Evolutionary conservation across 2,113 vertebrate species (phyloP).

Genomic region (Oceanodroma tethys): DNA sequence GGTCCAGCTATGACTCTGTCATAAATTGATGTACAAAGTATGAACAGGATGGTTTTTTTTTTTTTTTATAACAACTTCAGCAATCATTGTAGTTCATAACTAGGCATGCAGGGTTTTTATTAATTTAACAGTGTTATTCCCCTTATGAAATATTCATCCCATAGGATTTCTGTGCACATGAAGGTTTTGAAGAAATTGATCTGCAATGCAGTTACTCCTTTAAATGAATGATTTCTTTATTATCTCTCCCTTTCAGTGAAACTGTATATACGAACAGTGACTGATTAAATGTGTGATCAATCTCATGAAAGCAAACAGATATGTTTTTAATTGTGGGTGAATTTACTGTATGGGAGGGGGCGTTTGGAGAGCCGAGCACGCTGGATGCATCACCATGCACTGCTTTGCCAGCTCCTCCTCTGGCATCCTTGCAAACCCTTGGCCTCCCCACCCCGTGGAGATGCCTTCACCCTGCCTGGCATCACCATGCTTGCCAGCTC

Average conservation of each 20-base stretch:
- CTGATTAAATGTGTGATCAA: conserved; percentile 47
- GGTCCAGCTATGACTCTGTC: conserved; percentile 53
- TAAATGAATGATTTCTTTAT: conserved; percentile 69
- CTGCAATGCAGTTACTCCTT: conserved; percentile 70
- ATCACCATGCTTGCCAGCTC: neutral
- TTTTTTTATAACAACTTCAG: conserved; percentile 46
- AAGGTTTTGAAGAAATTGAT: conserved; percentile 70
- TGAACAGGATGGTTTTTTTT: conserved; percentile 60
- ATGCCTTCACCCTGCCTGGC: neutral
- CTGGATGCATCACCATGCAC: neutral
- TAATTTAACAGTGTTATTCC: conserved; percentile 73
- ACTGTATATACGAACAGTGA: neutral
- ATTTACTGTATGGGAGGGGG: neutral
- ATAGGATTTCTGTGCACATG: conserved; percentile 66
- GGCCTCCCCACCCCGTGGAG: neutral
- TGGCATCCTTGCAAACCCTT: neutral
- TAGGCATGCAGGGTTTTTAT: conserved; percentile 62
- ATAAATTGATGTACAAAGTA: conserved; percentile 63
- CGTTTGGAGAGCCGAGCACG: neutral
- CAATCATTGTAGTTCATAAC: conserved; percentile 71
- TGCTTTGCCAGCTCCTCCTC: neutral
- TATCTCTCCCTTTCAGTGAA: conserved; percentile 50
- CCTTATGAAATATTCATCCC: conserved; percentile 75
- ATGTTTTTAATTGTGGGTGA: conserved; percentile 40
- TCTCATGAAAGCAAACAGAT: conserved; percentile 45